Percentiles rank a stretch among this genome's conserved stretches.
These are phyloP conservation scores for Drosophila dunni DNA, from an alignment of 1,140 invertebrate species.

Conservation along the genomic window DNA sequence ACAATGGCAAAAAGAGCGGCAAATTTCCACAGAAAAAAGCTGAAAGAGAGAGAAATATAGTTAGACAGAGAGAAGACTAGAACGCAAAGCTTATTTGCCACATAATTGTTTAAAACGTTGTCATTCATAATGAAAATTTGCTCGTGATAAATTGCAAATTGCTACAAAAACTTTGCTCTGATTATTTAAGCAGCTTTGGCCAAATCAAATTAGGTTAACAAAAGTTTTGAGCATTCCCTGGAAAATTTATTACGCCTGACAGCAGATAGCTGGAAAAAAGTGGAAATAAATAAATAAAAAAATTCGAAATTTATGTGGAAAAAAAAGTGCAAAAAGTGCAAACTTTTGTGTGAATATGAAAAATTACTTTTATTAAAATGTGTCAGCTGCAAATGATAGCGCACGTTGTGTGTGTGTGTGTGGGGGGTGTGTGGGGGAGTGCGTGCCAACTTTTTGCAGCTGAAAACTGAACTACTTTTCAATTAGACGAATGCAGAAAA, in stretches of 20 bases:
- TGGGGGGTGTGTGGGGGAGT: too few relatives aligned
- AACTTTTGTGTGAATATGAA: constrained; percentile 7
- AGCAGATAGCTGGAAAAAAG: constrained; percentile 19
- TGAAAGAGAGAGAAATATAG: not conserved
- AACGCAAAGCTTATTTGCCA: constrained; percentile 36
- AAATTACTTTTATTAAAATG: constrained; percentile 19
- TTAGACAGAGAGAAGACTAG: not conserved
- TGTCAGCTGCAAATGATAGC: constrained; percentile 28
- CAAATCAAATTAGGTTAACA: constrained; percentile 28
- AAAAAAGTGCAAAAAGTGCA: not conserved
- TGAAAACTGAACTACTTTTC: constrained; percentile 31
- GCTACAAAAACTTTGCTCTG: constrained; percentile 2
- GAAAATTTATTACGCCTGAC: constrained; percentile 26
- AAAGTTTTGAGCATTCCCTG: not conserved
- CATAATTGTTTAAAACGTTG: constrained; percentile 33
- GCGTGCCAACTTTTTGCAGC: constrained; percentile 4
- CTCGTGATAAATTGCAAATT: constrained; percentile 10
- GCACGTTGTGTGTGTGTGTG: not conserved
- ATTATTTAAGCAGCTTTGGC: constrained; percentile 44
- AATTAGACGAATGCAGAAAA: constrained; percentile 53
- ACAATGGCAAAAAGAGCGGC: too few relatives aligned
- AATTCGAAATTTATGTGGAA: constrained; percentile 8
- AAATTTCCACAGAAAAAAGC: too few relatives aligned
- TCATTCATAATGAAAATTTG: constrained; percentile 37
- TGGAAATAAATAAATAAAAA: constrained; percentile 30